Conservation (phyloP, 2,113 vertebrate genomes). For the Mastomys coucha region DNA sequence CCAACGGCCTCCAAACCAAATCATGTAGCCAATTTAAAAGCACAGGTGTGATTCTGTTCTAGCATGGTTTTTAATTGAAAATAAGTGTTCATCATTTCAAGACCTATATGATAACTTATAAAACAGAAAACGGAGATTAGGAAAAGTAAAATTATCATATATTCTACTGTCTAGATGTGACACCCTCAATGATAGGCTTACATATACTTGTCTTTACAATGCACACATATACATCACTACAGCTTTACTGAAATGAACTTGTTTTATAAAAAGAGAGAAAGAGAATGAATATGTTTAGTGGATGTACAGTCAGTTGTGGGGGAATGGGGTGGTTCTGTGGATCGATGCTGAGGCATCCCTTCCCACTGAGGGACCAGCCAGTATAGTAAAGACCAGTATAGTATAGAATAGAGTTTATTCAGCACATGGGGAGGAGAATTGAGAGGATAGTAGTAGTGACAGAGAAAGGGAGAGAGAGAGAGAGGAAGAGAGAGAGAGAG, state of each 20-base stretch:
- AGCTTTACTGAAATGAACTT: not conserved
- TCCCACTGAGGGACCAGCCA: too few species aligned
- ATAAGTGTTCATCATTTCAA: not conserved
- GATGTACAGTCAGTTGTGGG: too few species aligned
- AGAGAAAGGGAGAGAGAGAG: too few species aligned
- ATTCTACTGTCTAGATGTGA: not conserved
- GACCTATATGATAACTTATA: not conserved
- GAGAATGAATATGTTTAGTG: too few species aligned
- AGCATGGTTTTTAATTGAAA: not conserved
- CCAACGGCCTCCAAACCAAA: not conserved
- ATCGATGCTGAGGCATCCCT: too few species aligned
- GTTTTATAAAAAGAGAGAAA: too few species aligned
- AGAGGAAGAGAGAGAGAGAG: too few species aligned
- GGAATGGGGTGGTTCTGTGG: too few species aligned
- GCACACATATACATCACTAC: not conserved
- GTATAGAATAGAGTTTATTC: too few species aligned
- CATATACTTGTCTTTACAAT: not conserved
- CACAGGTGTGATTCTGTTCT: not conserved
- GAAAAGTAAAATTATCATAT: not conserved
- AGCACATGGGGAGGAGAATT: too few species aligned
- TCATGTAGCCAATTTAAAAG: not conserved
- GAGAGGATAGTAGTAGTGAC: too few species aligned
- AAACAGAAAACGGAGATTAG: not conserved
- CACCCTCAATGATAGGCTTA: rapidly evolving
- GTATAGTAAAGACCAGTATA: too few species aligned